Conservation (phyloP, 2,797 vertebrate genomes). For the Pipistrellus kuhlii region DNA sequence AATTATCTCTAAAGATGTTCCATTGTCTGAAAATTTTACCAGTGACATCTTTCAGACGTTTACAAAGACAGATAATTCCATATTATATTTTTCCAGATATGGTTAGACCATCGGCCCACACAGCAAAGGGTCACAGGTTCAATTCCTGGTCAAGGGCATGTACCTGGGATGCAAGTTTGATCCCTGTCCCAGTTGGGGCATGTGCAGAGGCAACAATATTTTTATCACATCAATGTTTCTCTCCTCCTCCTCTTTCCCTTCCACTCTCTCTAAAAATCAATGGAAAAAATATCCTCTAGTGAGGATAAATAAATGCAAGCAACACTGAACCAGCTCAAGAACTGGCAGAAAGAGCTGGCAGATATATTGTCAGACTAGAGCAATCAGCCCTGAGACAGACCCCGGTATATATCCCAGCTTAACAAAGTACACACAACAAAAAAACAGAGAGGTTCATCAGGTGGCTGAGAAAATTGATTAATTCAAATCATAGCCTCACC, state of each 20-base stretch:
- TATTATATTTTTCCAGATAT: not conserved
- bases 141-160: not conserved
- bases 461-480: constrained; percentile 29
- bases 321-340: not conserved
- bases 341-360: not conserved
- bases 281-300: not conserved
- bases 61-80: not conserved
- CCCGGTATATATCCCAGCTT: not conserved
- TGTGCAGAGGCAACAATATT: not conserved
- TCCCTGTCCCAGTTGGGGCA: too few relatives aligned
- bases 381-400: not conserved
- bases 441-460: constrained; percentile 4
- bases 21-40: constrained; percentile 1
- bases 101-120: not conserved
- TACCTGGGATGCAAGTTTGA: not conserved
- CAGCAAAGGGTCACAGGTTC: not conserved
- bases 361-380: not conserved
- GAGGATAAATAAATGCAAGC: not conserved
- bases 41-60: constrained; percentile 28
- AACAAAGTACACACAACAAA: not conserved
- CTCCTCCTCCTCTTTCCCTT: not conserved
- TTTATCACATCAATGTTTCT: not conserved
- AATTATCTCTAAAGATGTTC: constrained; percentile 23
- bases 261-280: not conserved
- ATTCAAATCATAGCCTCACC: constrained; percentile 16